Evolutionary conservation across 23 tunicate genomes (phyloP), one percentile per base, ranked within the genome.

Genomic region (Aplidium turbinatum): DNA sequence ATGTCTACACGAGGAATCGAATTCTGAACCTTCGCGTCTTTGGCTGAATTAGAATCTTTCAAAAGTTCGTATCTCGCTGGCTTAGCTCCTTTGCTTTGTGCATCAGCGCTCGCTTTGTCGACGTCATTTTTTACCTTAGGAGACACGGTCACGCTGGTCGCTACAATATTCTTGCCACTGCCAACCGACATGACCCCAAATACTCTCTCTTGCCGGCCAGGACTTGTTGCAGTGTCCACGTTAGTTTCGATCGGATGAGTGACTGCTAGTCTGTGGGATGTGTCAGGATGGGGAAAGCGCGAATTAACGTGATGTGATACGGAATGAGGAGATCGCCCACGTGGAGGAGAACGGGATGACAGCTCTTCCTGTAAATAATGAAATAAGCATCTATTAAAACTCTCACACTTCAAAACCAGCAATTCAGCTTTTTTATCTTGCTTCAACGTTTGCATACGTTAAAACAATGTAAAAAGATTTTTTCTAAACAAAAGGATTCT

Each of bases 161-260:
- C 65, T 9, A 67, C 65, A 4, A 80, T 61, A 20, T 55, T 70
- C 6, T 68, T 35, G 4, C 67, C 58, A 22, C 51, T 53, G 11
- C 77, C 85, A 28, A 16, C 58, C 19, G 85, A 55, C 68, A 57
- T 68, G 19, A 83, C 64, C 5, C 89, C 89, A 32, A 83, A 83
- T 22, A 83, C 31, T 9, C 89, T 50, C 28, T 75, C 87, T 38
- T 73, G 87, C 16, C 62, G 55, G 31, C 42, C 64, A 1, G 52
- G 20, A 16, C 27, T 42, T 42, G 11, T 42, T 42, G 50, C 11
- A 25, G 6, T 35, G 26, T 70, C 78, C 19, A 57, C 38, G 19
- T 23, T 70, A 30, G 38, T 70, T 42, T 80, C 85, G n/a, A 57
- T 57, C 4, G 85, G 42, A 25, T 31, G 52, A 11, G 77, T 48